phyloP scores from a whole-genome alignment of 2,113 vertebrate genomes.

The Ageneiosus marmoratus region DNA sequence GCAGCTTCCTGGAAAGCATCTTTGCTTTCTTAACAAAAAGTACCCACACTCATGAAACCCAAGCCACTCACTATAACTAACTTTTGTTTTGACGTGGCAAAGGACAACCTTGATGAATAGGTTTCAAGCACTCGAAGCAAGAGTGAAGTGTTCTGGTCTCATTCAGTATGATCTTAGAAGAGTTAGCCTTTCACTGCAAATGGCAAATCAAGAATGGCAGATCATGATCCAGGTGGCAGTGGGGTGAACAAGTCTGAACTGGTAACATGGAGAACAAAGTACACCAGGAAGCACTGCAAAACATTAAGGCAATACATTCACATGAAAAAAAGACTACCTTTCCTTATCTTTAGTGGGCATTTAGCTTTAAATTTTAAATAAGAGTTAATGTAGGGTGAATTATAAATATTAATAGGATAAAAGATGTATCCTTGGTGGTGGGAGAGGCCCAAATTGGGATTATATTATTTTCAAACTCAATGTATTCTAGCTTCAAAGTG shows the following conservation, averaged over 20 bases:
- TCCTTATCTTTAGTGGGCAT: background rate
- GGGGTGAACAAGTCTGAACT: background rate
- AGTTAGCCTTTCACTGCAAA: background rate
- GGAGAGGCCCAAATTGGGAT: background rate
- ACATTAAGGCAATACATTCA: background rate
- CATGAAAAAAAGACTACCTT: background rate
- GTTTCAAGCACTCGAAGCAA: background rate
- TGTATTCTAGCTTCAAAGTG: background rate
- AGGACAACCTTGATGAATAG: slow-evolving; percentile 1
- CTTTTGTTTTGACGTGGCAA: slow-evolving; percentile 3
- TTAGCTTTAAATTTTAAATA: too few species aligned
- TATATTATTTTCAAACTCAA: background rate
- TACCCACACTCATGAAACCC: background rate
- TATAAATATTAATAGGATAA: background rate
- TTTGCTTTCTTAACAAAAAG: background rate
- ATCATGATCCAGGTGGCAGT: background rate
- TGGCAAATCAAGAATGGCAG: slow-evolving; percentile 13
- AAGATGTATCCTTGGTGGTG: background rate
- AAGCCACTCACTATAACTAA: background rate
- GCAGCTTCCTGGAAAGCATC: background rate
- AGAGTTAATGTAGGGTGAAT: background rate
- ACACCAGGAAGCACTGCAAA: background rate
- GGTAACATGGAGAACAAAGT: background rate
- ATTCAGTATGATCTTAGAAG: background rate
- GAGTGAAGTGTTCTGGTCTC: background rate